Evolutionary conservation across 2,113 vertebrate genomes (phyloP).

Genomic region (Ctenodactylus gundi): DNA sequence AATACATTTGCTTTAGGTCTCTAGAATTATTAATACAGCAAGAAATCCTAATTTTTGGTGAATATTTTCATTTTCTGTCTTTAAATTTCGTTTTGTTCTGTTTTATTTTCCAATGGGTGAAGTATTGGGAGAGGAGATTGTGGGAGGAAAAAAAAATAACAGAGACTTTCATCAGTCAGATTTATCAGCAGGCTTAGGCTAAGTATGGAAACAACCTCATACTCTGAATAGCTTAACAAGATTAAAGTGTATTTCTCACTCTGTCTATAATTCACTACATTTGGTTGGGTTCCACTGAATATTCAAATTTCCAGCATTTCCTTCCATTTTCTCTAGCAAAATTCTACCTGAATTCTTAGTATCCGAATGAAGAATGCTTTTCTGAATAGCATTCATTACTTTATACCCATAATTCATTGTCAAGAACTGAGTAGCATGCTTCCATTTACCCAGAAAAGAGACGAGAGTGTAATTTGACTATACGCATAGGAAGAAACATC

Average conservation of each 20-base stretch:
- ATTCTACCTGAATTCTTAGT: neutral
- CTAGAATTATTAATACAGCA: neutral
- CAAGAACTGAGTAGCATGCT: neutral
- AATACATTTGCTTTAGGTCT: neutral
- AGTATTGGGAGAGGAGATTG: rapidly evolving
- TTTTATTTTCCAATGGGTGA: neutral
- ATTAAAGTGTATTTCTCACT: neutral
- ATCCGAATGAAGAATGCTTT: neutral
- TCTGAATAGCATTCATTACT: neutral
- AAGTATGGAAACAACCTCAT: neutral
- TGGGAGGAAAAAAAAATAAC: neutral
- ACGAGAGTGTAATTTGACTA: neutral
- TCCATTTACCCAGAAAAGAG: neutral
- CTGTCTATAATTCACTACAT: neutral
- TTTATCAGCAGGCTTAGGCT: neutral
- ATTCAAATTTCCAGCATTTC: neutral
- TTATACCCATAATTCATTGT: neutral
- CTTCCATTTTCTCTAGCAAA: neutral
- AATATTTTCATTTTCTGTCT: neutral
- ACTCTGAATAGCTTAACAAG: neutral
- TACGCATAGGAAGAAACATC: neutral
- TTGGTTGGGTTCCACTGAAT: neutral
- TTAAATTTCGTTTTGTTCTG: too few relatives aligned
- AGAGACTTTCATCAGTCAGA: neutral
- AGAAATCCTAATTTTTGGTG: neutral